Evolutionary conservation across 2,888 invertebrate species (phyloP), one percentile per base, ranked within the genome.

Genomic region (Drosophila paranaensis): DNA sequence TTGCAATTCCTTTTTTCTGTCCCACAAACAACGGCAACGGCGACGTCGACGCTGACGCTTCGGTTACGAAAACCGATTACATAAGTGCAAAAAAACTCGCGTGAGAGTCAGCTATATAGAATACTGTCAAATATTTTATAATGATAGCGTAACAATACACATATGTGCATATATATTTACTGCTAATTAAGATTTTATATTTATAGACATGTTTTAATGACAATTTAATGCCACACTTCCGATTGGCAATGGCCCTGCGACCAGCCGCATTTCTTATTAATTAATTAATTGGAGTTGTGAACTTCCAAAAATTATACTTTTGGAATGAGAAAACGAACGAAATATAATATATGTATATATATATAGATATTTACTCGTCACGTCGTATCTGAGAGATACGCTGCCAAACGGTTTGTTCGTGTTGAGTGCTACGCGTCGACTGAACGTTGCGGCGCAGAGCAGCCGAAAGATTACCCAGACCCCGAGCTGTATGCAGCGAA

Each of bases 391-490:
- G 70, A 62, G 65, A 71, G 86, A 89, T 89, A 89, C 90, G 80
- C 78, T 84, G 70, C 78, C 69, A 74, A 74, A 77, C 88, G 87
- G 65, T 81, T 64, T 83, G 87, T 77, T 88, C 86, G 90, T 77
- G 88, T 82, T 87, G 86, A 88, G 82, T 84, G 89, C 87, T 90
- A 77, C 90, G 90, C 89, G 90, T 90, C 90, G 87, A 88, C 90
- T 88, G 78, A 82, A 80, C 55, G 71, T 71, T 67, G 58, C 50
- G 69, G 60, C 51, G 42, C 69, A 64, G 65, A 75, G 67, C 79
- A 81, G 65, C 82, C 71, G 71, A 81, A 77, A 78, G 64, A 72
- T 87, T 62, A 71, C 66, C 70, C 79, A 50, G 60, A 70, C 74
- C 46, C 35, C 71, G 46, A 63, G 48, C 48, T 37, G 57, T 58